Evolutionary conservation across 2,113 vertebrate genomes (phyloP), one percentile per base, ranked within the genome.

Genomic region (Chaenocephalus aceratus): DNA sequence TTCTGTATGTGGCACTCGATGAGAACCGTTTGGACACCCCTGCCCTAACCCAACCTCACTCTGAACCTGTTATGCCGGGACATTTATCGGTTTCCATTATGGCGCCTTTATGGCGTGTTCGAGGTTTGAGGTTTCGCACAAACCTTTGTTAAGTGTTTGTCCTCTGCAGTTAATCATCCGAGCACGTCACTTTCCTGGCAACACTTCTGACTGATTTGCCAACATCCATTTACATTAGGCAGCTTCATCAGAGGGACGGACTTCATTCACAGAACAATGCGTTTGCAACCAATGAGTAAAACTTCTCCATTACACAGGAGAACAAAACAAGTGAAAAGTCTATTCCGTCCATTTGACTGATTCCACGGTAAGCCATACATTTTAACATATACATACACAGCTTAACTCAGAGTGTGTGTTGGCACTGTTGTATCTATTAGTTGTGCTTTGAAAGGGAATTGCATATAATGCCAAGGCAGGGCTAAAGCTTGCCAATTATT

Each of bases 121-220:
- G 13, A 26, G 1, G 16, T 23, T 56, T 62, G 49, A 57, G 67
- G 61, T 72, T 58, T 69, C 15, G 12, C 18, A 1, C 10, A 51
- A 53, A 21, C 30, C 3, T 15, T 5, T 2, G 9, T 4, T 21
- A 36, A 65, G 60, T 63, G 68, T 13, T 7, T 12, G 56, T 21
- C 14, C 12, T 77, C 49, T 13, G 41, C 36, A 7, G 64, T 48
- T 34, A 23, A 14, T 74, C 62, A 36, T 75, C 66, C 18, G 5
- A 71, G 72, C 58, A 64, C 10, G 26, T 14, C 61, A 18, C 54
- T 21, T 60, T 56, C 48, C 21, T 54, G 9, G 10, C 41, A 60
- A 64, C 57, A 52, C 69, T 79, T 69, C 16, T 1, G 23, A 54
- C 58, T 49, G 71, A 66, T 75, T 79, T 60, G 12, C 77, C 34